Evolutionary conservation across 2,888 invertebrate species (phyloP), one percentile per base, ranked within the genome.

Genomic region (Itoplectis maculator): DNA sequence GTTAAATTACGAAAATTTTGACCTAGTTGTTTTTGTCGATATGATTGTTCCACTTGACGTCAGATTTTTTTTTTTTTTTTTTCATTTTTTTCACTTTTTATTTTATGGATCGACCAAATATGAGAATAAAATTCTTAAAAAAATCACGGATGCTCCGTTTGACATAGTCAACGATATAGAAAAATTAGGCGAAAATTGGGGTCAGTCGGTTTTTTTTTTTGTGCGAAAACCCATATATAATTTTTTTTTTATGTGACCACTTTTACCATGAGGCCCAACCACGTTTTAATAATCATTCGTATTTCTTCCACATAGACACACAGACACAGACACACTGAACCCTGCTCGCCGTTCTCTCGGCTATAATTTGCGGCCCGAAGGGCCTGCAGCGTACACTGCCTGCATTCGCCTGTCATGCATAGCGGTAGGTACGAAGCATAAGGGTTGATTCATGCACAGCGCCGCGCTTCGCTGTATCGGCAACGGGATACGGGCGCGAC

Each of bases 401-500:
- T 61, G 72, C 72, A 69, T 18, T 61, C 47, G 61, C 35, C 72
- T 61, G 40, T 54, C 29, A n/a, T n/a, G 29, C 18, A 63, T 13
- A 40, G 29, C 29, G 2, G 29, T 35, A n/a, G 2, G 29, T 35
- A n/a, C 5, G 15, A 15, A 45, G 29, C 23, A 75, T 54, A 47
- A 75, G 75, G 75, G 75, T 75, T 66, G 75, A 66, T 75, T 75
- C 75, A 75, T 40, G 59, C 63, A 23, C 47, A 45, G 8, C 45
- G 56, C 29, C 29, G 29, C 51, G 40, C 35, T 56, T 18, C 18
- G 18, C 23, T 35, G 66, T 66, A 29, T 65, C 42, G 66, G 66
- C 66, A 75, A 75, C 75, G 66, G 56, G 66, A 75, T 75, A 56
- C 66, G 54, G 66, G 66, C 23, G 23, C 42, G 42, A n/a, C 15